phyloP scores from a whole-genome alignment of 2,888 invertebrate genomes.

The Cetonia aurata region DNA sequence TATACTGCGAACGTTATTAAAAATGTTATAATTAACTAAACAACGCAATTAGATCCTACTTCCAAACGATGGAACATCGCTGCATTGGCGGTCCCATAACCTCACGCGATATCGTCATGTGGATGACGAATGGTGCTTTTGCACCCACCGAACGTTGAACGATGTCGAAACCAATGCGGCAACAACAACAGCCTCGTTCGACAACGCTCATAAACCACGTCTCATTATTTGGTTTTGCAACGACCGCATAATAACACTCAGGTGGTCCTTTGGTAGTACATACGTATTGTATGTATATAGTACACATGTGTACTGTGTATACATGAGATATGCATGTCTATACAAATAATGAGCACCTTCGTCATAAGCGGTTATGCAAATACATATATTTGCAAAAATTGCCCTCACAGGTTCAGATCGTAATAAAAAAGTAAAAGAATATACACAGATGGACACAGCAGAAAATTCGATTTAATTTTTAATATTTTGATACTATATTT shows the following conservation, averaged over 20 bases:
- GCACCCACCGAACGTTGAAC: slow-evolving; percentile 25
- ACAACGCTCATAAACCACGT: slow-evolving; percentile 13
- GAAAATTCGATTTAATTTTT: no score
- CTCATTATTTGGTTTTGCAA: slow-evolving; percentile 27
- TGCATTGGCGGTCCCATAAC: slow-evolving; percentile 19
- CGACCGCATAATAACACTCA: slow-evolving; percentile 16
- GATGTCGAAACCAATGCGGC: slow-evolving; percentile 21
- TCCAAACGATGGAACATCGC: neutral
- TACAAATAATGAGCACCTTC: no score
- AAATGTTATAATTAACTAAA: no score
- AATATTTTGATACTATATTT: no score
- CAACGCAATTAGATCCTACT: neutral
- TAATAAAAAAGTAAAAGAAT: no score
- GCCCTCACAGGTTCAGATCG: no score
- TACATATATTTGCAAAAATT: no score
- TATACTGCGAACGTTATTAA: no score
- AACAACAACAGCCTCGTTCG: slow-evolving; percentile 17
- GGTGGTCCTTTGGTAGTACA: slow-evolving; percentile 15
- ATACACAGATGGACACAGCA: no score
- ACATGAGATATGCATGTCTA: no score
- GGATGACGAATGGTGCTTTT: slow-evolving; percentile 37
- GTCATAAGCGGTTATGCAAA: no score
- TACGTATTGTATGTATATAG: neutral
- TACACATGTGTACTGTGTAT: no score
- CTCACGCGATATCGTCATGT: slow-evolving; percentile 15